A percentile compares a stretch with the other conserved stretches of the same genome.
These are phyloP conservation scores for Styela clava DNA, from an alignment of 23 tunicate genomes.

Conservation along the genomic window DNA sequence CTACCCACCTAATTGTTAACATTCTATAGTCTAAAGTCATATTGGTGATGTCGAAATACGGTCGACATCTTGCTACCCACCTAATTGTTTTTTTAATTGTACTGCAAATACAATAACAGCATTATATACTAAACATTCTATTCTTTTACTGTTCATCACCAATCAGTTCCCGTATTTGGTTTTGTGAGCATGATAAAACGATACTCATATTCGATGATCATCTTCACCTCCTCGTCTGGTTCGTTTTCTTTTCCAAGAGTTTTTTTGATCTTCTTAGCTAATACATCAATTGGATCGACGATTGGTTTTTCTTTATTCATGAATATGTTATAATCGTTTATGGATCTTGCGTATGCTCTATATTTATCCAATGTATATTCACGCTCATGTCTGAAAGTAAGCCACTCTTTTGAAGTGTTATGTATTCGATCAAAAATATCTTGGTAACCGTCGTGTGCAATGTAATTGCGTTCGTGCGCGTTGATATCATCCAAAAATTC, in stretches of 20 bases:
- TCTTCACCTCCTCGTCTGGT: background rate
- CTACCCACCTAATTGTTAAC: no score
- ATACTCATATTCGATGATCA: background rate
- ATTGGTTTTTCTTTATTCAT: background rate
- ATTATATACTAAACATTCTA: no score
- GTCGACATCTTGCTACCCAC: no score
- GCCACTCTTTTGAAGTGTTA: background rate
- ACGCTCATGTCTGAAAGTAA: background rate
- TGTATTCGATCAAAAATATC: background rate
- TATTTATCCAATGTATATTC: background rate
- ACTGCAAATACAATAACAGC: no score
- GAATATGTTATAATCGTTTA: background rate
- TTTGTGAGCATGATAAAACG: no score
- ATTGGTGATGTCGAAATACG: no score
- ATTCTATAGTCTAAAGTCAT: no score
- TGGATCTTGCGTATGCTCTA: background rate
- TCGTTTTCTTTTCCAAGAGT: background rate
- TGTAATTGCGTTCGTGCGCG: background rate
- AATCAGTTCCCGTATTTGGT: no score
- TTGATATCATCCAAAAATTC: background rate
- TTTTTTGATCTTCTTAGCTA: background rate
- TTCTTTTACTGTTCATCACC: no score
- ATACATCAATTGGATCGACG: background rate
- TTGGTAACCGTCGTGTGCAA: background rate
- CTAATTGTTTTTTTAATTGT: no score